phyloP scores from a whole-genome alignment of 2,113 vertebrate genomes.

The Prietella phreatophila region DNA sequence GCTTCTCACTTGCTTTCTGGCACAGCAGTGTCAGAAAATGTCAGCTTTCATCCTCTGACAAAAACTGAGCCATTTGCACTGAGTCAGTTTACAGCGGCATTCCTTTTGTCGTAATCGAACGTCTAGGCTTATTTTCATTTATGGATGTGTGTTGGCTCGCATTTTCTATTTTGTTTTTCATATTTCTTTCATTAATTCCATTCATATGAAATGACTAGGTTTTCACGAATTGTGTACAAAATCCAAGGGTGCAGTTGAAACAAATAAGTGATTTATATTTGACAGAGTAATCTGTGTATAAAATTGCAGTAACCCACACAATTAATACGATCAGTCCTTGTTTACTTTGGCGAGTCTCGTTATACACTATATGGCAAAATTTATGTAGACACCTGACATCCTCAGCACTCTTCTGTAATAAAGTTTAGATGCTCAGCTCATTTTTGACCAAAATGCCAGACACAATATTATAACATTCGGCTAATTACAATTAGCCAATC shows the following conservation, averaged over 20 bases:
- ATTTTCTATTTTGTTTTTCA: neutral
- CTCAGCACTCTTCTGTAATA: neutral
- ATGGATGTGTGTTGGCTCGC: neutral
- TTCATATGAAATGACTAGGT: neutral
- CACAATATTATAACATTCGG: neutral
- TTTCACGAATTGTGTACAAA: neutral
- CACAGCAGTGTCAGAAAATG: neutral
- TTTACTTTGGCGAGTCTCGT: neutral
- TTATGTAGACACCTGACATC: neutral
- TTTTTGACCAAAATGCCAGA: neutral
- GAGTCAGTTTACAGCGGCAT: neutral
- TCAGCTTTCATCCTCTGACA: neutral
- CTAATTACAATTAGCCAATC: neutral
- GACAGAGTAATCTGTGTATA: neutral
- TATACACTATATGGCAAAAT: neutral
- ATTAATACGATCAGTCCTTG: neutral
- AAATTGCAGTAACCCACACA: neutral
- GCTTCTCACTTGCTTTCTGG: no score
- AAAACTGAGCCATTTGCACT: no score
- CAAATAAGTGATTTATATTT: neutral
- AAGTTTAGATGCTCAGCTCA: neutral
- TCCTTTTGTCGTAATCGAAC: neutral
- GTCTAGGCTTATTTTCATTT: neutral
- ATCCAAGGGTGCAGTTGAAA: neutral
- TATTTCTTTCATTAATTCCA: neutral